A percentile compares a stretch with the other conserved stretches of the same genome.
Evolutionary conservation across 92 coral and sea anemone genomes (phyloP).

Genomic region (Epizoanthus scotinus): DNA sequence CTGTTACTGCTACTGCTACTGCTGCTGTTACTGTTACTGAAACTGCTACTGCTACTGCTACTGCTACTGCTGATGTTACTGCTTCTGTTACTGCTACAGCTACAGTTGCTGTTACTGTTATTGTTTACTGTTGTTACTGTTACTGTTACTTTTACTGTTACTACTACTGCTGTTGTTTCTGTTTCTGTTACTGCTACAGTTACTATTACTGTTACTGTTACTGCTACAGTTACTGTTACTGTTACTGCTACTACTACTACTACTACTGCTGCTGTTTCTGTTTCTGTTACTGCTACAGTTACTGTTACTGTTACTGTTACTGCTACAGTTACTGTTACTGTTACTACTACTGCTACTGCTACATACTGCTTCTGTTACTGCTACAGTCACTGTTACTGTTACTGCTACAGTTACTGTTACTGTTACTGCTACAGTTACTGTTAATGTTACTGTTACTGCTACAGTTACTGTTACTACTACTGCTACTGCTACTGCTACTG

Average conservation of each 20-base stretch:
- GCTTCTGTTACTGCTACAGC: too few species aligned
- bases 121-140: background rate
- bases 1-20: background rate
- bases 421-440: too few species aligned
- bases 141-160: too few species aligned
- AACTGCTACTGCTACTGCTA: background rate
- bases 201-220: background rate
- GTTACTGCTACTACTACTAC: background rate
- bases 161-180: background rate
- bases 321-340: background rate
- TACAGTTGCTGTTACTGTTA: background rate
- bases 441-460: too few species aligned
- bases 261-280: too few species aligned
- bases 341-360: too few species aligned
- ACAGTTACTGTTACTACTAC: background rate
- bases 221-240: too few species aligned
- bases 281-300: background rate
- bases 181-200: background rate
- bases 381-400: background rate
- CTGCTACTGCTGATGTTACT: background rate
- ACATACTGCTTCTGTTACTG: background rate
- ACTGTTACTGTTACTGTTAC: background rate
- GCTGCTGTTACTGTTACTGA: background rate
- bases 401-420: too few species aligned
- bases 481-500: background rate